Percentiles rank a stretch among this genome's conserved stretches.
Evolutionary conservation across 2,113 vertebrate genomes (phyloP).

Genomic region (Amazona vittata): DNA sequence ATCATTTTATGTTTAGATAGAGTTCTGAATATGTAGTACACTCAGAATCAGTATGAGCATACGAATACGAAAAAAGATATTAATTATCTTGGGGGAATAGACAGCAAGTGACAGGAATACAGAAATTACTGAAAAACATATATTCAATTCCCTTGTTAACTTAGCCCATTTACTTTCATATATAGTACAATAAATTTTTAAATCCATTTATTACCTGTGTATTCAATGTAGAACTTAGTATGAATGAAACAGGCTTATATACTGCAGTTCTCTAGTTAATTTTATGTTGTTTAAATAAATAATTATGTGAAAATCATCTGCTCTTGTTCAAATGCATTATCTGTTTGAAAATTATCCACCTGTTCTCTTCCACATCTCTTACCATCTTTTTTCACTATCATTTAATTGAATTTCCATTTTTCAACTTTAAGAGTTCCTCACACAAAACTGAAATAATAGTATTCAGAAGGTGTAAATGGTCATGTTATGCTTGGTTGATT

Average conservation of each 20-base stretch:
- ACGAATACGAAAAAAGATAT: not conserved
- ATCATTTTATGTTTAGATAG: not conserved
- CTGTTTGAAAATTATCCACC: not conserved
- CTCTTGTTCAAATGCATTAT: not conserved
- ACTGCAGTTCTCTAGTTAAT: not conserved
- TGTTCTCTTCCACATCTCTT: not conserved
- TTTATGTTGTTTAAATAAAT: conserved; percentile 31
- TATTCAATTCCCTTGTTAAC: not conserved
- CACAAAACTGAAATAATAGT: not conserved
- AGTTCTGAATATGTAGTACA: not conserved
- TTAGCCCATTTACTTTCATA: not conserved
- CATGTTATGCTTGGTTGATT: not conserved
- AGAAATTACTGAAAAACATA: not conserved
- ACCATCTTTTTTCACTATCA: not conserved
- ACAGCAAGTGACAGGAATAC: not conserved
- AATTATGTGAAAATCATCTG: not conserved
- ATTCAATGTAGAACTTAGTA: conserved; percentile 6
- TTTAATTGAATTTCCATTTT: conserved; percentile 10
- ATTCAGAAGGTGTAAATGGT: not conserved
- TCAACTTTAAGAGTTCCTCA: not conserved
- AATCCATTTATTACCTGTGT: not conserved
- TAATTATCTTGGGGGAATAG: not conserved
- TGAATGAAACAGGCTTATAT: not conserved
- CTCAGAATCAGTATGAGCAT: not conserved
- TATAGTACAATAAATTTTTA: not conserved